These are phyloP conservation scores for Cetoscarus ocellatus DNA, from an alignment of 2,797 vertebrate species.

Conservation along the genomic window DNA sequence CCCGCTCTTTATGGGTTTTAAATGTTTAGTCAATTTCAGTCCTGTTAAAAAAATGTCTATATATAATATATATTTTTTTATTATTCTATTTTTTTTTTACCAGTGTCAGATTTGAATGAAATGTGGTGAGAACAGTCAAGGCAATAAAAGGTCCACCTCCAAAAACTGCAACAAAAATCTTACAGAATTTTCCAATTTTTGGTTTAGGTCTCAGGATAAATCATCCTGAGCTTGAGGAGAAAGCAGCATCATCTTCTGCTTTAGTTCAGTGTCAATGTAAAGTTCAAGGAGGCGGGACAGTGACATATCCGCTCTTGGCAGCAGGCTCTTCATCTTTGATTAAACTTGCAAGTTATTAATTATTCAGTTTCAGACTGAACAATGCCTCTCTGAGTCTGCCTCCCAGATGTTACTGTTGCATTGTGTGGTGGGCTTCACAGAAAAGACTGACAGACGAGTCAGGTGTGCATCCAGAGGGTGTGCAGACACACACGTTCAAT, in stretches of 20 bases:
- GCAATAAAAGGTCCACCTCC: too few species aligned
- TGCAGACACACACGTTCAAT: conserved; percentile 37
- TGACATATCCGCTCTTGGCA: conserved; percentile 52
- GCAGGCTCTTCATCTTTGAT: conserved; percentile 67
- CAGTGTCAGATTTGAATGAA: too few species aligned
- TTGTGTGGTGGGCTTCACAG: conserved; percentile 56
- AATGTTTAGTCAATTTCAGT: too few species aligned
- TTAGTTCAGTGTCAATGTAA: conserved; percentile 49
- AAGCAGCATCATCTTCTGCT: conserved; percentile 37
- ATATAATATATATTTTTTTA: too few species aligned
- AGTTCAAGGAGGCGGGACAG: conserved; percentile 38
- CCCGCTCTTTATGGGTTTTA: too few species aligned
- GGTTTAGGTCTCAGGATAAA: too few species aligned
- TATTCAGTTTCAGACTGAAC: conserved; percentile 59
- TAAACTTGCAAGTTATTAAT: conserved; percentile 76
- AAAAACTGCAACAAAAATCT: too few species aligned
- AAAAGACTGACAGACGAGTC: conserved; percentile 53
- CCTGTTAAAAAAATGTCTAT: too few species aligned
- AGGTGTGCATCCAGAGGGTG: conserved; percentile 47
- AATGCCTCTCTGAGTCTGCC: conserved; percentile 52
- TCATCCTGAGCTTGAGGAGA: conserved; percentile 29
- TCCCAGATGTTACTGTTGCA: conserved; percentile 67
- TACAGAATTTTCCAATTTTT: too few species aligned
- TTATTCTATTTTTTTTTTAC: too few species aligned
- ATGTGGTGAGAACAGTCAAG: too few species aligned